phyloP scores from a whole-genome alignment of 2,113 vertebrate species.

The Peucedramus taeniatus region DNA sequence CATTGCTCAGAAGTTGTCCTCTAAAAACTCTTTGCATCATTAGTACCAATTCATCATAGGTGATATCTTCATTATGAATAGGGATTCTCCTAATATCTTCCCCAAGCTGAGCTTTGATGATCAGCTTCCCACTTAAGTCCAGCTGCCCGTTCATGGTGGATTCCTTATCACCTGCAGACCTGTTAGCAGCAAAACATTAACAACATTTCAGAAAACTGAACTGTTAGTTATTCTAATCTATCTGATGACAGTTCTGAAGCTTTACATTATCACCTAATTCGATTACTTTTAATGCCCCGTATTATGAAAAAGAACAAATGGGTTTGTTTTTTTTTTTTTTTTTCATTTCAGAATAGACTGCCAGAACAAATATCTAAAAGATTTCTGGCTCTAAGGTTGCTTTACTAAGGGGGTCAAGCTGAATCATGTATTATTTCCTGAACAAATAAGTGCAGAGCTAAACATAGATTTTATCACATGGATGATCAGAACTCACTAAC shows the following conservation, averaged over 20 bases:
- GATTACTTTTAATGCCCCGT: background rate
- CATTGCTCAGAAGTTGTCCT: slow-evolving; percentile 94
- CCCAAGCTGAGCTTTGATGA: slow-evolving; percentile 98
- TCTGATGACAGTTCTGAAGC: background rate
- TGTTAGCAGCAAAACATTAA: slow-evolving; percentile 23
- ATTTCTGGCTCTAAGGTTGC: background rate
- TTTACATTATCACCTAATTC: background rate
- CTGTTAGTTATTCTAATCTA: background rate
- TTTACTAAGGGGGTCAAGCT: background rate
- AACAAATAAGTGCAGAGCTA: background rate
- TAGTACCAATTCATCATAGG: slow-evolving; percentile 96
- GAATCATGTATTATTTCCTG: background rate
- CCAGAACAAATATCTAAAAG: background rate
- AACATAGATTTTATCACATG: background rate
- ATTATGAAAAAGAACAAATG: background rate
- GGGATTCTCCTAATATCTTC: slow-evolving; percentile 98
- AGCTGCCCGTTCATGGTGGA: slow-evolving; percentile 96
- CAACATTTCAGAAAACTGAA: background rate
- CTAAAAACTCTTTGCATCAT: slow-evolving; percentile 99
- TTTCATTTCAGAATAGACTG: background rate
- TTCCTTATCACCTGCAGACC: slow-evolving; percentile 64
- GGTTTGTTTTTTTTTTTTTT: no score
- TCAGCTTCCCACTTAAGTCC: slow-evolving; percentile 97
- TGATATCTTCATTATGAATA: slow-evolving; percentile 99
- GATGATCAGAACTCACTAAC: background rate